Percentiles rank a stretch among this genome's conserved stretches.
Conservation (phyloP, 2,888 invertebrate species). For the Ennomos quercinarius region DNA sequence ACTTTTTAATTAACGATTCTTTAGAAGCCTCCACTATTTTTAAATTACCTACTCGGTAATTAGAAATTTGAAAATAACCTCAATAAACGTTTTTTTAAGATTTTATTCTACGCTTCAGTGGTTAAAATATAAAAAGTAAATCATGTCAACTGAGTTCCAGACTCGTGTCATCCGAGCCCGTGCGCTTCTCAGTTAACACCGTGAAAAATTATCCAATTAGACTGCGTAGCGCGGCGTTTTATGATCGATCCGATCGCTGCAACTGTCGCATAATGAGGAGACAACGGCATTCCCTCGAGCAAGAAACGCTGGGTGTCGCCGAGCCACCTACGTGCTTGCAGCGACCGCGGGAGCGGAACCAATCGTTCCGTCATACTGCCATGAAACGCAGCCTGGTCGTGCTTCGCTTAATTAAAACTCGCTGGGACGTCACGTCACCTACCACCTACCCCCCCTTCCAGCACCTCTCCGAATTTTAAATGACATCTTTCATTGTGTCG, state of each 20-base stretch:
- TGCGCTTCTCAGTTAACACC: constrained; percentile 61
- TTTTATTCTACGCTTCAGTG: constrained; percentile 56
- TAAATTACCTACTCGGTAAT: constrained; percentile 7
- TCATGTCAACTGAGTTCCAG: constrained; percentile 50
- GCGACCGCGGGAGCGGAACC: constrained; percentile 69
- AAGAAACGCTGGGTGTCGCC: constrained; percentile 75
- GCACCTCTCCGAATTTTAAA: constrained; percentile 60
- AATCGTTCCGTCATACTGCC: constrained; percentile 78
- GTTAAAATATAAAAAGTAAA: constrained; percentile 55
- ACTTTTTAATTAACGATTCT: constrained; percentile 24
- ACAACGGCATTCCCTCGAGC: constrained; percentile 72
- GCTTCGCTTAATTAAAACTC: constrained; percentile 81
- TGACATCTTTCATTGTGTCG: constrained; percentile 71
- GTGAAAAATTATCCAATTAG: constrained; percentile 79
- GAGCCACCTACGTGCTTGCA: constrained; percentile 77
- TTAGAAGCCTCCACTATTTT: constrained; percentile 9
- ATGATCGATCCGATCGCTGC: constrained; percentile 70
- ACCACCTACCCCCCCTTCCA: constrained; percentile 45
- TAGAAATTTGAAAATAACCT: constrained; percentile 24
- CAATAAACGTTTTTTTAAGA: constrained; percentile 32
- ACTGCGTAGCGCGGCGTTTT: constrained; percentile 67
- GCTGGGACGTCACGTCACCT: constrained; percentile 75
- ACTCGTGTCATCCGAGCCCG: constrained; percentile 60
- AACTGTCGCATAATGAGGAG: constrained; percentile 76
- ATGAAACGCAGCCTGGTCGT: constrained; percentile 72